phyloP scores from a whole-genome alignment of 2,888 invertebrate species.

The Apotomis capreana region DNA sequence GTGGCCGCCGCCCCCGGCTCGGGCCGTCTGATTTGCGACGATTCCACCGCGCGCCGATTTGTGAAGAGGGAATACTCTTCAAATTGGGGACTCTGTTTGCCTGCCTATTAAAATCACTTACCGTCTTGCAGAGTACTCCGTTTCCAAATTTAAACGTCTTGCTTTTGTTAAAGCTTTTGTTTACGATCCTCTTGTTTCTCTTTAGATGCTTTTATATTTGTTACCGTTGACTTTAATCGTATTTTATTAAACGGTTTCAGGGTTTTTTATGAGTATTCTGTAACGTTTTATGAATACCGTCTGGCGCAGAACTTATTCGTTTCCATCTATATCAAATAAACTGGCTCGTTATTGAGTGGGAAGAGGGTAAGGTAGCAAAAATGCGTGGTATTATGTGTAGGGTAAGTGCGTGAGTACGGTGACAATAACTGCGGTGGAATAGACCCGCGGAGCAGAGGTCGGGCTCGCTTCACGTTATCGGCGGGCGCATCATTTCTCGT shows the following conservation, averaged over 20 bases:
- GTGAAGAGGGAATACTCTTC: slow-evolving; percentile 80
- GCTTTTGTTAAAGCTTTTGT: slow-evolving; percentile 59
- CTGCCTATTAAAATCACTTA: slow-evolving; percentile 81
- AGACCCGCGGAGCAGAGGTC: slow-evolving; percentile 49
- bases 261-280: slow-evolving; percentile 22
- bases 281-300: slow-evolving; percentile 22
- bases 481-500: slow-evolving; percentile 74
- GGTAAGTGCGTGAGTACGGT: slow-evolving; percentile 65
- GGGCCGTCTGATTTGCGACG: slow-evolving; percentile 79
- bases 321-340: slow-evolving; percentile 29
- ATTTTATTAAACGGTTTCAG: slow-evolving; percentile 35
- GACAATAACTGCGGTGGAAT: slow-evolving; percentile 56
- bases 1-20: slow-evolving; percentile 60
- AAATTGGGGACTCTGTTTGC: slow-evolving; percentile 77
- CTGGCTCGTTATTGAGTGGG: slow-evolving; percentile 4
- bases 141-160: slow-evolving; percentile 58
- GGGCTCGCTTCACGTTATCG: slow-evolving; percentile 64
- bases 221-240: slow-evolving; percentile 39
- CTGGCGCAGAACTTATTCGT: slow-evolving; percentile 10
- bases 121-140: slow-evolving; percentile 61
- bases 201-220: slow-evolving; percentile 44
- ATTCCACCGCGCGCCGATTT: slow-evolving; percentile 78
- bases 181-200: slow-evolving; percentile 53
- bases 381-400: slow-evolving; percentile 61
- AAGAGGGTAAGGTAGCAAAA: slow-evolving; percentile 52